These are phyloP conservation scores for Okamejei kenojei DNA, from an alignment of 2,797 vertebrate genomes.

Conservation along the genomic window DNA sequence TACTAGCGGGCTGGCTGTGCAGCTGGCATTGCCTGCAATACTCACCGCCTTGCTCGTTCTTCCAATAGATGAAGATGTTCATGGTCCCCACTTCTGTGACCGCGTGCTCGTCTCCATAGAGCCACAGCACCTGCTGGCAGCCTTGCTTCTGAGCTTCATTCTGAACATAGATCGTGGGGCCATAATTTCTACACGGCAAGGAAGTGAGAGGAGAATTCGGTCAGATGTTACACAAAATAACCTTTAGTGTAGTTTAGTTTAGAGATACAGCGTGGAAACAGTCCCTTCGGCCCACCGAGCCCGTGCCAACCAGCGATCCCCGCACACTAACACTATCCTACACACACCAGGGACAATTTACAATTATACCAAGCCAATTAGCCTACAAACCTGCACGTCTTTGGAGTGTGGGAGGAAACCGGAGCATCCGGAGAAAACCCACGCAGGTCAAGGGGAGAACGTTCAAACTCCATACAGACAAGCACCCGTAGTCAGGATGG, in stretches of 20 bases:
- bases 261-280: no score
- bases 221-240: neutral
- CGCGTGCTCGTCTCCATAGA: slow-evolving; percentile 69
- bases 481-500: no score
- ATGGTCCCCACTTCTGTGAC: slow-evolving; percentile 87
- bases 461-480: neutral
- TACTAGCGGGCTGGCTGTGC: no score
- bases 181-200: slow-evolving; percentile 69
- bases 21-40: fast-evolving
- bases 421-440: no score
- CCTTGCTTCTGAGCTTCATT: slow-evolving; percentile 60
- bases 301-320: no score
- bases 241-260: neutral
- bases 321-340: no score
- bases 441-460: neutral
- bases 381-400: no score
- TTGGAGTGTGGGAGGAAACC: no score
- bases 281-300: no score
- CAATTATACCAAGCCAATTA: no score
- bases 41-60: slow-evolving; percentile 69
- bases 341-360: no score
- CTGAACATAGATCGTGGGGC: slow-evolving; percentile 76
- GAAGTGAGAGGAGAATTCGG: neutral
- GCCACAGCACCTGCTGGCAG: slow-evolving; percentile 85
- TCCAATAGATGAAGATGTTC: slow-evolving; percentile 90